phyloP scores from a whole-genome alignment of 2,113 vertebrate genomes.

The Emberiza fucata region DNA sequence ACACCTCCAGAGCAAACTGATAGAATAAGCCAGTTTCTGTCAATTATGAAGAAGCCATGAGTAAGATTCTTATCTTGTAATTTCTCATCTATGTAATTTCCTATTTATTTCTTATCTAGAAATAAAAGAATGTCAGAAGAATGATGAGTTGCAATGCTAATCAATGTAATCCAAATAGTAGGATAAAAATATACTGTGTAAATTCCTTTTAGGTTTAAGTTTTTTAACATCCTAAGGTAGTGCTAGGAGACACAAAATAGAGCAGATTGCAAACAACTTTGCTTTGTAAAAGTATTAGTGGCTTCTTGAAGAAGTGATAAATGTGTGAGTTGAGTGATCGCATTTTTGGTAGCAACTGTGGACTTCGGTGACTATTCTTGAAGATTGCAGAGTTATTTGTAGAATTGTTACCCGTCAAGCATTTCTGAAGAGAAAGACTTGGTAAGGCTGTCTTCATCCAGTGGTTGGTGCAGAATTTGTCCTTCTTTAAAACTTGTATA shows the following conservation, averaged over 20 bases:
- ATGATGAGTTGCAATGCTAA: not conserved
- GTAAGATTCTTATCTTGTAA: not conserved
- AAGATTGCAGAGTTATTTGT: not conserved
- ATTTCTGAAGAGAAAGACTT: not conserved
- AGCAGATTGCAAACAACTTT: not conserved
- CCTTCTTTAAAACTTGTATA: not conserved
- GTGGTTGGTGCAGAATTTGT: not conserved
- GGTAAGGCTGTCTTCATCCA: not conserved
- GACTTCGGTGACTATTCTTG: not conserved
- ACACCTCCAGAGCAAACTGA: not conserved
- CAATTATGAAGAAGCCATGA: not conserved
- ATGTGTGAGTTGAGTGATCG: fast-evolving
- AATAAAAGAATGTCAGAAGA: not conserved
- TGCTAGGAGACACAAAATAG: not conserved
- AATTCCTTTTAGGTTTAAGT: not conserved
- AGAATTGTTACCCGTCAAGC: not conserved
- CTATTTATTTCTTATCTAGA: not conserved
- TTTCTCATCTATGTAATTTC: not conserved
- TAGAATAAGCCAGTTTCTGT: not conserved
- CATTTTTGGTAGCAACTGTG: not conserved
- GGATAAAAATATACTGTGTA: not conserved
- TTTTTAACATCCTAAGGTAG: not conserved
- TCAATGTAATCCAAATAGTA: not conserved
- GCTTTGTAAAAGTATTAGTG: not conserved
- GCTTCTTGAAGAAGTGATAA: not conserved